A percentile compares a stretch with the other conserved stretches of the same genome.
Evolutionary conservation across 1,140 invertebrate species (phyloP).

Genomic region (Megathymus violae): DNA sequence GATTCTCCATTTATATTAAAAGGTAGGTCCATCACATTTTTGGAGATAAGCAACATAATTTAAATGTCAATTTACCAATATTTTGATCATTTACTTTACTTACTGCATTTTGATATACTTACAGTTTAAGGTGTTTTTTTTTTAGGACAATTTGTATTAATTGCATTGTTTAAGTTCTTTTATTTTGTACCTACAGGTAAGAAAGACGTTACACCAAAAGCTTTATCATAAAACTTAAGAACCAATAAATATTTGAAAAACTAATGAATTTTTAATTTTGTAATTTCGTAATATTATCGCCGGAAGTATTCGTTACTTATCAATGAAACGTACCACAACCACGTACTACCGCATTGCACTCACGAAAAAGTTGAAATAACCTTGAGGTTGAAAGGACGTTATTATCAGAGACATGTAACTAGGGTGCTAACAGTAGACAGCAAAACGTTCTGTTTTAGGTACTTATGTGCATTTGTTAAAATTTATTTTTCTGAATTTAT

Average conservation of each 20-base stretch:
- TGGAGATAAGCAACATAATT: constrained; percentile 42
- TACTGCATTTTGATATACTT: constrained; percentile 31
- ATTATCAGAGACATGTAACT: no score
- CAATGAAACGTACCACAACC: no score
- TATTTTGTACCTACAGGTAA: constrained; percentile 37
- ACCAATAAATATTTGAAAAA: constrained; percentile 36
- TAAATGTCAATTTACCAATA: constrained; percentile 45
- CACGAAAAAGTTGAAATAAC: no score
- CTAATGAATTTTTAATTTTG: constrained; percentile 9
- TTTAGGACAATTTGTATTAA: constrained; percentile 34
- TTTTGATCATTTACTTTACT: constrained; percentile 34
- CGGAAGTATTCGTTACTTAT: no score
- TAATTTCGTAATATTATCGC: no score
- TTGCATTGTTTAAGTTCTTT: constrained; percentile 17
- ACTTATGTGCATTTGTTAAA: no score
- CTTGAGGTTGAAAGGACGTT: no score
- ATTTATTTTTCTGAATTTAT: no score
- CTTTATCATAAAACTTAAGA: constrained; percentile 51
- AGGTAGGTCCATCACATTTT: background rate
- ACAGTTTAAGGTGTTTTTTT: constrained; percentile 33
- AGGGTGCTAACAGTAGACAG: no score
- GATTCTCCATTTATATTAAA: constrained; percentile 17
- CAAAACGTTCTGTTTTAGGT: no score
- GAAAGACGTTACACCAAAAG: constrained; percentile 47
- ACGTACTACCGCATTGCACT: no score